phyloP scores from a whole-genome alignment of 2,113 vertebrate species.

The Speoplatyrhinus poulsoni region DNA sequence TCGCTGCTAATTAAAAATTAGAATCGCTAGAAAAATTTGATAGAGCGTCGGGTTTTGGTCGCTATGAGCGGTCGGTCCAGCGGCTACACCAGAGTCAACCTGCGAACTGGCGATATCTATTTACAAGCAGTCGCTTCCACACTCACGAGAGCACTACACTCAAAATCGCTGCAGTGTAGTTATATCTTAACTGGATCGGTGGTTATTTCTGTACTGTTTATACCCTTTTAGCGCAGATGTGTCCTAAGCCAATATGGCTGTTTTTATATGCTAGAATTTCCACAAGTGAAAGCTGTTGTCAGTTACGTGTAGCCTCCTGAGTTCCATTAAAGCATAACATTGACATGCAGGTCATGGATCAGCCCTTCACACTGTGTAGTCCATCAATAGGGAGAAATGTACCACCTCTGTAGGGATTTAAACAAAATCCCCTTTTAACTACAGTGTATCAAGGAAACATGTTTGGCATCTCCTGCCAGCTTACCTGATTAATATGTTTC shows the following conservation, averaged over 20 bases:
- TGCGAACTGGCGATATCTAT: no score
- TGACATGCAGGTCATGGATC: slow-evolving; percentile 40
- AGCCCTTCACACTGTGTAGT: slow-evolving; percentile 34
- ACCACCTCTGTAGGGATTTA: slow-evolving; percentile 47
- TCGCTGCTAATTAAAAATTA: no score
- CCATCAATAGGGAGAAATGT: slow-evolving; percentile 56
- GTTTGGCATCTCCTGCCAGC: slow-evolving; percentile 51
- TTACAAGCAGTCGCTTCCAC: no score
- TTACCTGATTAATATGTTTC: slow-evolving; percentile 58
- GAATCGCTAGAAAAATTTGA: no score
- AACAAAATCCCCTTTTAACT: slow-evolving; percentile 46
- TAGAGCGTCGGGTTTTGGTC: no score
- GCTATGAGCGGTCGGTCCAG: no score
- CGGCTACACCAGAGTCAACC: no score
- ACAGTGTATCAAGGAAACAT: slow-evolving; percentile 54
- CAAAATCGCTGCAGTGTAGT: no score
- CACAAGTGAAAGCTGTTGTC: slow-evolving; percentile 28
- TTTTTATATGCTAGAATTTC: slow-evolving; percentile 40
- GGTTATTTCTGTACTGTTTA: slow-evolving; percentile 19
- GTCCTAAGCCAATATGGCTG: neutral
- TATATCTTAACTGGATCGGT: neutral
- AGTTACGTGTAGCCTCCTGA: slow-evolving; percentile 38
- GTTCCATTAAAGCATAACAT: slow-evolving; percentile 22
- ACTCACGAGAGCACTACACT: no score
- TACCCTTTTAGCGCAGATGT: neutral